Percentiles rank a stretch among this genome's conserved stretches.
These are phyloP conservation scores for Colaptes auratus DNA, from an alignment of 2,113 vertebrate genomes.

Conservation along the genomic window DNA sequence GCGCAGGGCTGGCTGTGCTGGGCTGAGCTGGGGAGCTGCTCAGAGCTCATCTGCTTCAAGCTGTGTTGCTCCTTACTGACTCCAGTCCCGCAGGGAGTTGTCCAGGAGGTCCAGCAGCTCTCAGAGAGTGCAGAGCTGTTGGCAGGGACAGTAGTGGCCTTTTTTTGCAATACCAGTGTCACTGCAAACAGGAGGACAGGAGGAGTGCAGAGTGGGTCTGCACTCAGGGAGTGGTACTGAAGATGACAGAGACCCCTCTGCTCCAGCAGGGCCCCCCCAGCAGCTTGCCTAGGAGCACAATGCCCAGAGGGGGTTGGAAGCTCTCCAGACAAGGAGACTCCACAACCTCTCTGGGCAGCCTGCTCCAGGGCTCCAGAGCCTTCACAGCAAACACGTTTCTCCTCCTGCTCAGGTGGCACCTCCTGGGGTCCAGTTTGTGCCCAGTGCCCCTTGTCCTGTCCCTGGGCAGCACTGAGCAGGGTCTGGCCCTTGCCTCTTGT, in stretches of 20 bases:
- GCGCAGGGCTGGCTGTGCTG: background rate
- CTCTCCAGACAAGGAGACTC: background rate
- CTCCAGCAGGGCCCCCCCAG: background rate
- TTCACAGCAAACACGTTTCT: background rate
- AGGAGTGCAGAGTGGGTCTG: background rate
- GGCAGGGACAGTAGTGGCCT: rapidly evolving
- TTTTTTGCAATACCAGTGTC: background rate
- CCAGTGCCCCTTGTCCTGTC: background rate
- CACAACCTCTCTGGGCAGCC: background rate
- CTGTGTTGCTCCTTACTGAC: background rate
- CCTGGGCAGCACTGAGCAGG: background rate
- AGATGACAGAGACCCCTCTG: background rate
- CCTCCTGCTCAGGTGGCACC: background rate
- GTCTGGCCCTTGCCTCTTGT: background rate
- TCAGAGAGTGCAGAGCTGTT: background rate
- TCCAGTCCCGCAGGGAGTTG: background rate
- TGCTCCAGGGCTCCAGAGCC: background rate
- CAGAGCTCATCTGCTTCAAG: rapidly evolving
- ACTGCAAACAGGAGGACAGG: rapidly evolving
- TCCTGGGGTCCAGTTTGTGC: background rate
- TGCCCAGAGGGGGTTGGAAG: background rate
- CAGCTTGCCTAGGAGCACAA: background rate
- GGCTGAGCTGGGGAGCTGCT: rapidly evolving
- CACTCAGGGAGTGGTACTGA: rapidly evolving
- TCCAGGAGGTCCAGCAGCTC: background rate